These are phyloP conservation scores for Schizopygopsis pylzovi DNA, from an alignment of 2,797 vertebrate species.

Conservation along the genomic window DNA sequence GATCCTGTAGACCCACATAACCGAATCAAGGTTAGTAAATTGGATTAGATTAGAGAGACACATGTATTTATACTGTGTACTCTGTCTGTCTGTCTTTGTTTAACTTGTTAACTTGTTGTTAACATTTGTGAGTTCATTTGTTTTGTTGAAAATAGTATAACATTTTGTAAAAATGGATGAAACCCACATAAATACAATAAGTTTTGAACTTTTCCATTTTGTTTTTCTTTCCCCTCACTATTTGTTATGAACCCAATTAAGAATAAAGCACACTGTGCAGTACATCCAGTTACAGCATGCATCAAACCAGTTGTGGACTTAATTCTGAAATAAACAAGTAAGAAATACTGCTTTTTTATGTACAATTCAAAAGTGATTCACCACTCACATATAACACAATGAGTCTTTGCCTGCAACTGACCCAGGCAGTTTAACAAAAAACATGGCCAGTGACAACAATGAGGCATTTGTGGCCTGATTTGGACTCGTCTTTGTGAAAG, in stretches of 20 bases:
- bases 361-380: conserved; percentile 70
- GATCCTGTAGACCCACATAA: too few relatives aligned
- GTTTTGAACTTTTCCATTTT: background rate
- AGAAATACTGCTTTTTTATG: conserved; percentile 60
- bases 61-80: too few relatives aligned
- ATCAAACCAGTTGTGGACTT: conserved; percentile 35
- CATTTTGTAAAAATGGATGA: background rate
- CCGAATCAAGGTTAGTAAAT: too few relatives aligned
- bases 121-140: too few relatives aligned
- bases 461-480: conserved; percentile 75
- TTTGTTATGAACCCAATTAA: conserved; percentile 66
- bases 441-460: conserved; percentile 76
- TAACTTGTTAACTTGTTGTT: too few relatives aligned
- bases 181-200: background rate
- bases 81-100: too few relatives aligned
- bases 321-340: conserved; percentile 65
- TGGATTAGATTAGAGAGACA: too few relatives aligned
- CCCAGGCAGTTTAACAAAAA: conserved; percentile 67
- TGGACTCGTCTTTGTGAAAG: conserved; percentile 72
- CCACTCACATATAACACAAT: conserved; percentile 80
- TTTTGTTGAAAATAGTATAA: background rate
- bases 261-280: conserved; percentile 61
- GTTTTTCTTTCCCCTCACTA: conserved; percentile 7
- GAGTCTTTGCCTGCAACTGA: conserved; percentile 73
- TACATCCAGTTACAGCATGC: conserved; percentile 28